Percentiles rank a stretch among this genome's conserved stretches.
phyloP scores from a whole-genome alignment of 2,113 vertebrate genomes.

The Calyptommatus sinebrachiatus region DNA sequence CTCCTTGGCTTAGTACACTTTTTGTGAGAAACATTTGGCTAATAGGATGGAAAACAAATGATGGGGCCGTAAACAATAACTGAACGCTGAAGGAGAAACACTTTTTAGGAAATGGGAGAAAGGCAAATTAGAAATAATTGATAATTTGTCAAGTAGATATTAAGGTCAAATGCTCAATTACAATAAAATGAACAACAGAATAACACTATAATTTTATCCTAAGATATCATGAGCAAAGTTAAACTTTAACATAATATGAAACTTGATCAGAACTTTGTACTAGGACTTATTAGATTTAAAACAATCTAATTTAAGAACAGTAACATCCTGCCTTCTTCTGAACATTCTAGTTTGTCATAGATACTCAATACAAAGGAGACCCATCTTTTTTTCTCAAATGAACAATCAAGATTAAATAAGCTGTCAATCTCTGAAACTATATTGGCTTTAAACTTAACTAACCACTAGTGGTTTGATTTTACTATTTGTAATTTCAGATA shows the following conservation, averaged over 20 bases:
- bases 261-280: not conserved
- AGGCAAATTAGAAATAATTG: too few species aligned
- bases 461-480: accelerated
- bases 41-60: too few species aligned
- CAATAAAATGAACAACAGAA: not conserved
- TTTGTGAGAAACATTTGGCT: too few species aligned
- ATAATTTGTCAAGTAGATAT: too few species aligned
- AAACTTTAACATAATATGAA: not conserved
- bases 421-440: not conserved
- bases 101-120: too few species aligned
- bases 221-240: not conserved
- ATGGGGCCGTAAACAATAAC: too few species aligned
- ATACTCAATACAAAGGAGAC: not conserved
- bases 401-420: not conserved
- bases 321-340: not conserved
- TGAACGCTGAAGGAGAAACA: too few species aligned
- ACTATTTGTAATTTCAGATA: slow-evolving; percentile 11
- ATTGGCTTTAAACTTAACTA: not conserved
- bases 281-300: not conserved
- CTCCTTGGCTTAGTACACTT: too few species aligned
- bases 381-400: slow-evolving; percentile 31
- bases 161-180: not conserved
- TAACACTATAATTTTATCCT: not conserved
- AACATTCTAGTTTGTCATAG: not conserved
- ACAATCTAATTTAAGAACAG: not conserved